phyloP scores from a whole-genome alignment of 2,888 invertebrate species.

The Pterobdella sp. region DNA sequence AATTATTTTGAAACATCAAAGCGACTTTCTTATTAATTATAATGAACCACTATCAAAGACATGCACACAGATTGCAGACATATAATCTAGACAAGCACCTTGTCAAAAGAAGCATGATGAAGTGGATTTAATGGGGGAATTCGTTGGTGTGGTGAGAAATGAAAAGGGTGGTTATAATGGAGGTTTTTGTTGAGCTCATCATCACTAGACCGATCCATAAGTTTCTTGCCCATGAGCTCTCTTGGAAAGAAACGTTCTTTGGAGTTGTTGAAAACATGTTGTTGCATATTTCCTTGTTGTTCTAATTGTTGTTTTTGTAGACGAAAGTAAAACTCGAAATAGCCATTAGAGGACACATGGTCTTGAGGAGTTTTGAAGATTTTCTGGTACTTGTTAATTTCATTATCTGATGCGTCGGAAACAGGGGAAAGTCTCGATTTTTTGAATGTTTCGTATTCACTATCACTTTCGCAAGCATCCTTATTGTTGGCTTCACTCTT shows the following conservation, averaged over 20 bases:
- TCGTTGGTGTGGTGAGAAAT: not conserved
- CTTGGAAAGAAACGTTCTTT: not conserved
- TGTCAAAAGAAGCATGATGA: conserved; percentile 11
- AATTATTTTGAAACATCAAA: not conserved
- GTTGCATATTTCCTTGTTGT: not conserved
- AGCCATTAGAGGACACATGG: conserved; percentile 11
- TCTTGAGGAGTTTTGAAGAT: not conserved
- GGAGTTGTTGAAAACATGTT: not conserved
- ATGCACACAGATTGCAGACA: not conserved
- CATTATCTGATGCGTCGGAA: not conserved
- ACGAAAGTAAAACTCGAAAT: conserved; percentile 18
- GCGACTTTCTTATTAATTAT: conserved; percentile 16
- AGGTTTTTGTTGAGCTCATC: not conserved
- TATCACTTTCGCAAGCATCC: not conserved
- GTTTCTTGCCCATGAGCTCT: not conserved
- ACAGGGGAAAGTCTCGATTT: not conserved
- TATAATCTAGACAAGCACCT: conserved; percentile 10
- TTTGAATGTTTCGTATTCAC: not conserved
- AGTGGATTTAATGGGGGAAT: not conserved
- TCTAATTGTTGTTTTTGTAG: conserved; percentile 18
- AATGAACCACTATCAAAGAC: not conserved
- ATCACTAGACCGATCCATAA: not conserved
- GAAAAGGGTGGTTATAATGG: not conserved
- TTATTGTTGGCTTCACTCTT: not conserved
- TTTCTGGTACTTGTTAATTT: not conserved